Conservation (phyloP, 53 echinoderm and acorn worm species). For the Stichopus horrens region DNA sequence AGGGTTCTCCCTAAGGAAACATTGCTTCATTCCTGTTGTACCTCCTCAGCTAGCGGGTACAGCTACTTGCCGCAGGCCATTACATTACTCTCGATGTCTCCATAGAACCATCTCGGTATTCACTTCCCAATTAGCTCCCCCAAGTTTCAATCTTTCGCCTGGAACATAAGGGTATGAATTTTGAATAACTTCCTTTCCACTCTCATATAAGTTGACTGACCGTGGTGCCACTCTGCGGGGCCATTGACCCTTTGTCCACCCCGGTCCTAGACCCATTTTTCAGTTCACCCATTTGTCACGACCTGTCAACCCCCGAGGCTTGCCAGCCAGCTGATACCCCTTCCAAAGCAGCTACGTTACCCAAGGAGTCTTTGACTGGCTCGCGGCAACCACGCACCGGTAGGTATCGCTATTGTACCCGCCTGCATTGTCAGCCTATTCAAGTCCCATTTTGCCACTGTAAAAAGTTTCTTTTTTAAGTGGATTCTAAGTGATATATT, state of each 20-base stretch:
- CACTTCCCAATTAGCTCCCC: conserved; percentile 38
- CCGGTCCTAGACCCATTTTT: conserved; percentile 49
- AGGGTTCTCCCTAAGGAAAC: conserved; percentile 32
- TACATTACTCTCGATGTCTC: conserved; percentile 40
- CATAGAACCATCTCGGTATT: conserved; percentile 30
- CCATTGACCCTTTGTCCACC: conserved; percentile 41
- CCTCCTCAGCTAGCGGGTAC: conserved; percentile 22
- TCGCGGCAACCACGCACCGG: conserved; percentile 49
- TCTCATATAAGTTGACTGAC: conserved; percentile 36
- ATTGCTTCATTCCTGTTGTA: conserved; percentile 6
- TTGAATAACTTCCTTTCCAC: conserved; percentile 35
- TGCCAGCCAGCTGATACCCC: conserved; percentile 42
- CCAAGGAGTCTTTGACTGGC: conserved; percentile 34
- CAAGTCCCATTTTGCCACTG: conserved; percentile 45
- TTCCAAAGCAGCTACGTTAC: conserved; percentile 29
- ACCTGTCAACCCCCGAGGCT: conserved; percentile 45
- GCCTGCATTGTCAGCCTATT: conserved; percentile 37
- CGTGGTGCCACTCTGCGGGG: conserved; percentile 36
- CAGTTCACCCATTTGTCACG: conserved; percentile 52
- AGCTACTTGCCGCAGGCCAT: conserved; percentile 26
- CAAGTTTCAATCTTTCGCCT: conserved; percentile 25
- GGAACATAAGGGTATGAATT: conserved; percentile 38
- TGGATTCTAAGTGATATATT: conserved; percentile 53
- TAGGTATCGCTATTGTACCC: conserved; percentile 45
- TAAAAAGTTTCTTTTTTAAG: conserved; percentile 47